Percentiles rank a stretch among this genome's conserved stretches.
These are phyloP conservation scores for Xestia ashworthii DNA, from an alignment of 2,888 invertebrate genomes.

Conservation along the genomic window DNA sequence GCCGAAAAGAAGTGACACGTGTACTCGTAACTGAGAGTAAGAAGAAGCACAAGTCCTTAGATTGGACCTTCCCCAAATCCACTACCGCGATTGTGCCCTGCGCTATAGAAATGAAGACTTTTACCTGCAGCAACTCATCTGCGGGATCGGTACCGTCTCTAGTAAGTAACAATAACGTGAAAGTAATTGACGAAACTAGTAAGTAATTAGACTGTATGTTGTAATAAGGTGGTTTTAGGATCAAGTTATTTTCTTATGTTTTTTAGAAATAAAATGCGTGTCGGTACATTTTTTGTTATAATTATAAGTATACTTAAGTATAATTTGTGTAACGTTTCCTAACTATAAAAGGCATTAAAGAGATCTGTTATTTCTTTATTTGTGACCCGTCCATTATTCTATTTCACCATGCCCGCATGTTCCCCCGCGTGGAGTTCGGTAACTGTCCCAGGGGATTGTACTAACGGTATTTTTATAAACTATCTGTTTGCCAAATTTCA, in stretches of 20 bases:
- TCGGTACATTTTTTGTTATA: not conserved
- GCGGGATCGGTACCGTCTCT: conserved; percentile 13
- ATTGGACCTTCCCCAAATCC: conserved; percentile 66
- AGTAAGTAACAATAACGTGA: conserved; percentile 31
- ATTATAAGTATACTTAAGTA: not conserved
- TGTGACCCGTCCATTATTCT: not conserved
- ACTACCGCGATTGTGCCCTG: not conserved
- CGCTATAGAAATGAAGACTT: conserved; percentile 36
- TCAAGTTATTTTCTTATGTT: conserved; percentile 3
- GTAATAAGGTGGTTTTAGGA: not conserved
- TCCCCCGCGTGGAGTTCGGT: not conserved
- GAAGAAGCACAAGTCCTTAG: conserved; percentile 79
- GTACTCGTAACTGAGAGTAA: conserved; percentile 43
- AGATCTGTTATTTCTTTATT: not conserved
- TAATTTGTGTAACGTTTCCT: conserved; percentile 5
- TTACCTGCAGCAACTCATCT: conserved; percentile 20
- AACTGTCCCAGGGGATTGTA: not conserved
- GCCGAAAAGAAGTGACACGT: conserved; percentile 73
- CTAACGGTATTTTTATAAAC: not conserved
- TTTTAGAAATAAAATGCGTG: conserved; percentile 5
- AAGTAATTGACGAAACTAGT: conserved; percentile 9
- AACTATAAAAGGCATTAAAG: not conserved
- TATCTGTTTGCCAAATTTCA: not conserved
- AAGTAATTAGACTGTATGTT: not conserved
- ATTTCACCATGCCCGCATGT: not conserved